Evolutionary conservation across 1,140 invertebrate species (phyloP).

Genomic region (Nilaparvata lugens): DNA sequence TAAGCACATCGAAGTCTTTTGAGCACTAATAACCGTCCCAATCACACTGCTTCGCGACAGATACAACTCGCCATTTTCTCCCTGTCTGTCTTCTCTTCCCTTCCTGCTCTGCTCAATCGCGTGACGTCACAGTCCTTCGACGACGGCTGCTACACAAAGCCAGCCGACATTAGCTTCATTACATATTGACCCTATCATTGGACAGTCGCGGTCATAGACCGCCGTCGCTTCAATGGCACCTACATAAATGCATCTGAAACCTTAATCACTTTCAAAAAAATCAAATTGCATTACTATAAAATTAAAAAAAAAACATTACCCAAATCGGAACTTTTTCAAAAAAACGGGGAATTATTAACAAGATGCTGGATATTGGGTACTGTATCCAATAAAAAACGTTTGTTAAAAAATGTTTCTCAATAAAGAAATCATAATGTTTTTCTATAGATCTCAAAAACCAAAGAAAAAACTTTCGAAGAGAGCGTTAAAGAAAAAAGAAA

Average conservation of each 20-base stretch:
- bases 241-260: constrained; percentile 9
- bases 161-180: constrained; percentile 26
- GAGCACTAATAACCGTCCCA: constrained; percentile 22
- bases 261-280: background rate
- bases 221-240: constrained; percentile 12
- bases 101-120: constrained; percentile 25
- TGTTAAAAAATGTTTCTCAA: no score
- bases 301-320: no score
- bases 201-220: constrained; percentile 13
- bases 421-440: no score
- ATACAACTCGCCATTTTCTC: constrained; percentile 32
- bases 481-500: no score
- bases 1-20: constrained; percentile 25
- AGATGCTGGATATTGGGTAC: no score
- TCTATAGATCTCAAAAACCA: no score
- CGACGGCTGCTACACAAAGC: constrained; percentile 26
- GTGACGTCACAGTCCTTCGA: constrained; percentile 26
- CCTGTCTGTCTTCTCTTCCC: constrained; percentile 25
- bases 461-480: no score
- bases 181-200: constrained; percentile 16
- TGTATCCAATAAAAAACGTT: no score
- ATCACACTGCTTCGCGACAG: constrained; percentile 26
- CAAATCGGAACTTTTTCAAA: no score
- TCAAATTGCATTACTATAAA: no score
- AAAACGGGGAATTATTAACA: no score